Evolutionary conservation across 2,113 vertebrate genomes (phyloP).

Genomic region (Oceanodroma tethys): DNA sequence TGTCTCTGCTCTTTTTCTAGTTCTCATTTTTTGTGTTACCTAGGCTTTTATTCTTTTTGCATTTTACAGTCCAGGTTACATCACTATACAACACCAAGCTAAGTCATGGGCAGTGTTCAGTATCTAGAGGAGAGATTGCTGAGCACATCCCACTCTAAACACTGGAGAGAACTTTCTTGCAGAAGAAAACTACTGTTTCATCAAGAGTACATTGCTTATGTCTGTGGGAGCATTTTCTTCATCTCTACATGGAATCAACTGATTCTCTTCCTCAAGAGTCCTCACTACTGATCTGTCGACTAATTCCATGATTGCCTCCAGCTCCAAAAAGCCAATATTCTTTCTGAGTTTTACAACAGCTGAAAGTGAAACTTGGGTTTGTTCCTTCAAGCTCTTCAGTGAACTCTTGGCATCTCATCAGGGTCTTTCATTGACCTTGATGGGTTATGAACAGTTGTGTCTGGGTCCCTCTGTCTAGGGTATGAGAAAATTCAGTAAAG

Average conservation of each 20-base stretch:
- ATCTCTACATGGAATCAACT: neutral
- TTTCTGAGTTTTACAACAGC: neutral
- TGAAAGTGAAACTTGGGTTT: neutral
- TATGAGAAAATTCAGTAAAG: slow-evolving; percentile 41
- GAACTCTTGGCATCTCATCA: neutral
- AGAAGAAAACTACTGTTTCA: neutral
- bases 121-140: neutral
- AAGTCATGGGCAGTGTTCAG: neutral
- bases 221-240: neutral
- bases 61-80: neutral
- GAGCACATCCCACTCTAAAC: neutral
- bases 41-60: neutral
- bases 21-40: neutral
- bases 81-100: neutral
- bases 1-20: neutral
- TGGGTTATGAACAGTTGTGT: neutral
- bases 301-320: neutral
- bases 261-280: neutral
- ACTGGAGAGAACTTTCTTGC: neutral
- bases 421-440: neutral
- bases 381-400: neutral
- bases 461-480: neutral
- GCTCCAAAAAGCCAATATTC: neutral
- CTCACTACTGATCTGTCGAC: neutral
- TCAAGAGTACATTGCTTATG: neutral